Evolutionary conservation across 2,888 invertebrate genomes (phyloP).

Genomic region (Plebejus argus): DNA sequence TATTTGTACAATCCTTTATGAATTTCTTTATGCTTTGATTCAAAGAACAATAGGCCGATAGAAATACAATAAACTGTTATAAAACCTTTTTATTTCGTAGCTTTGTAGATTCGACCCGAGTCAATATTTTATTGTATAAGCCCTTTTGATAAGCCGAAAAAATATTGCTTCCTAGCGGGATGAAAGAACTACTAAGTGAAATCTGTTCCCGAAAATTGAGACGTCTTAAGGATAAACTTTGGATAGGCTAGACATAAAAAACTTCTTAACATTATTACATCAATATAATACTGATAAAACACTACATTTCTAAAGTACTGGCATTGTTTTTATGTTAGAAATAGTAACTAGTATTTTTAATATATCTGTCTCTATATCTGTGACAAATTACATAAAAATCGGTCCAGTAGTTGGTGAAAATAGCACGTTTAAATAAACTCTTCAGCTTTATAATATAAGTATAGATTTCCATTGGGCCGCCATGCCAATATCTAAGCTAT

Average conservation of each 20-base stretch:
- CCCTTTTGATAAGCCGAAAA: not conserved
- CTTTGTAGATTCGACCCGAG: not conserved
- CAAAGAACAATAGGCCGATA: conserved; percentile 16
- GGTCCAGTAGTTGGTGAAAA: no score
- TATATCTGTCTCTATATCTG: no score
- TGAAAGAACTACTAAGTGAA: not conserved
- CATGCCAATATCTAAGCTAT: not conserved
- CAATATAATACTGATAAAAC: not conserved
- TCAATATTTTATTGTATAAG: conserved; percentile 13
- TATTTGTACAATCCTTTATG: conserved; percentile 20
- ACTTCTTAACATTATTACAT: not conserved
- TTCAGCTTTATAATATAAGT: no score
- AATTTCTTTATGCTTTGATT: conserved; percentile 14
- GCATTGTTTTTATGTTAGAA: no score
- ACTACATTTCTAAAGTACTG: no score
- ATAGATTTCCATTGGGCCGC: not conserved
- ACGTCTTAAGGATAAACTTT: not conserved
- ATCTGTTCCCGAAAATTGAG: not conserved
- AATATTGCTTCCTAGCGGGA: not conserved
- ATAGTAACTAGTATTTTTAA: no score
- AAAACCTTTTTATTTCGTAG: conserved; percentile 1
- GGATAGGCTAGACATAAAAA: not conserved
- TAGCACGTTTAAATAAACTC: no score
- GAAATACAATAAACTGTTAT: conserved; percentile 13
- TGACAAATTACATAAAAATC: no score